These are phyloP conservation scores for Borostomias antarcticus DNA, from an alignment of 2,797 vertebrate genomes.

Conservation along the genomic window DNA sequence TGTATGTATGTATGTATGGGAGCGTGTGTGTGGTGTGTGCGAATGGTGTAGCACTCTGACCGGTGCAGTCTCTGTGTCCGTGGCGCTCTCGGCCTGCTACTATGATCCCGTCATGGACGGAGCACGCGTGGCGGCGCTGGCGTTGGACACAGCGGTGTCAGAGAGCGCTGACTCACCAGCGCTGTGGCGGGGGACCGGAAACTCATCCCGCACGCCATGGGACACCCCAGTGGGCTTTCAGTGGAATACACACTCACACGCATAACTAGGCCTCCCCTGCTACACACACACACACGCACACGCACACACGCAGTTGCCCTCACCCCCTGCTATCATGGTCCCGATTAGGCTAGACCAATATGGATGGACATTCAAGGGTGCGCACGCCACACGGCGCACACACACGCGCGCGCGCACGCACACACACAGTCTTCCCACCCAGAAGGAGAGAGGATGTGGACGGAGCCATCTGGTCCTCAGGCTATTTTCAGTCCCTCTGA, in stretches of 20 bases:
- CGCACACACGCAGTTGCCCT: not conserved
- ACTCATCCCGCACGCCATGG: slow-evolving; percentile 17
- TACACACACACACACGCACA: slow-evolving; percentile 6
- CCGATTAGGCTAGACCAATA: too few relatives aligned
- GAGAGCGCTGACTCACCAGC: not conserved
- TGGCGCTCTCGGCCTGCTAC: not conserved
- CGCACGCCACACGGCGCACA: too few relatives aligned
- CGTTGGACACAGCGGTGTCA: slow-evolving; percentile 2
- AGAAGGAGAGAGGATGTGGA: slow-evolving; percentile 20
- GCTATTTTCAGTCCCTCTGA: slow-evolving; percentile 53
- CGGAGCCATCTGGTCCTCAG: slow-evolving; percentile 54
- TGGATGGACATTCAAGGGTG: not conserved
- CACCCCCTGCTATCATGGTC: too few relatives aligned
- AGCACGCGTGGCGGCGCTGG: not conserved
- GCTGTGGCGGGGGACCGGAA: slow-evolving; percentile 8
- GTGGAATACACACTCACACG: not conserved
- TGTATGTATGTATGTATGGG: too few relatives aligned
- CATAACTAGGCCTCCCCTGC: too few relatives aligned
- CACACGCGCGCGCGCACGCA: not conserved
- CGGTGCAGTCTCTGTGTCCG: too few relatives aligned
- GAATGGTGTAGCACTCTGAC: too few relatives aligned
- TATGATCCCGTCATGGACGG: not conserved
- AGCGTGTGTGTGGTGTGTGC: too few relatives aligned
- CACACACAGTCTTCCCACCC: slow-evolving; percentile 20
- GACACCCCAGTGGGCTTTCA: not conserved